Base-by-base conservation (phyloP, 1,140 invertebrate genomes). In the Drosophila teissieri region DNA sequence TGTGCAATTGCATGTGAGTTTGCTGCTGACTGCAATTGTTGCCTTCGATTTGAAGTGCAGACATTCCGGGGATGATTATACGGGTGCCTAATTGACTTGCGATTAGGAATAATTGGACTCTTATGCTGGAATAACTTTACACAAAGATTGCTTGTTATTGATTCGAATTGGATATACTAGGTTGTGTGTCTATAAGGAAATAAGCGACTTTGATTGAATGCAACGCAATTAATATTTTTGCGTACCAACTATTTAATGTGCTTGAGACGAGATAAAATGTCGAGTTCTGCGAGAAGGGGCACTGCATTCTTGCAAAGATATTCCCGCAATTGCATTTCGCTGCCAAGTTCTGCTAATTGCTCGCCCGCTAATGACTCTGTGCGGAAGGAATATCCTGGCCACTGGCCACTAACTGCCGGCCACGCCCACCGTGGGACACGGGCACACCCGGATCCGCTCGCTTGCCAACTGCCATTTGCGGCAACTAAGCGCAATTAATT, bases 401-500 rank as follows among this genome's bases (percentile, higher is more conserved):
- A 40, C 57, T 62, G 42, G 19, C 31, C 37, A 40, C 69, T 53
- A 74, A 65, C 64, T 77, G 31, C 61, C 64, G 44, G 12, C 44
- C 70, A 81, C 76, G 76, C 80, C 77, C 56, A 57, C 45, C 17
- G 36, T 15, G 19, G 19, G 19, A 19, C 19, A 19, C 19, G 19
- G 58, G 40, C 19, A 62, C 17, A 24, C 24, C 24, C 24, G 24
- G 4, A 24, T 5, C 4, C 24, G 4, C 4, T 4, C 72, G 45
- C 42, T 77, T 63, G 73, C 81, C 81, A 85, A 74, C 68, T 78
- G 84, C 84, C 83, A 85, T 85, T 85, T 67, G 73, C 81, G 63
- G 62, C 80, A 84, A 85, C 67, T 86, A 81, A 86, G 78, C 72
- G 84, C 84, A 79, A 89, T 79, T 89, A 89, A 83, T 88, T 88